A percentile compares a stretch with the other conserved stretches of the same genome.
Conservation (phyloP, 2,113 vertebrate species). For the Muscicapa adusta region DNA sequence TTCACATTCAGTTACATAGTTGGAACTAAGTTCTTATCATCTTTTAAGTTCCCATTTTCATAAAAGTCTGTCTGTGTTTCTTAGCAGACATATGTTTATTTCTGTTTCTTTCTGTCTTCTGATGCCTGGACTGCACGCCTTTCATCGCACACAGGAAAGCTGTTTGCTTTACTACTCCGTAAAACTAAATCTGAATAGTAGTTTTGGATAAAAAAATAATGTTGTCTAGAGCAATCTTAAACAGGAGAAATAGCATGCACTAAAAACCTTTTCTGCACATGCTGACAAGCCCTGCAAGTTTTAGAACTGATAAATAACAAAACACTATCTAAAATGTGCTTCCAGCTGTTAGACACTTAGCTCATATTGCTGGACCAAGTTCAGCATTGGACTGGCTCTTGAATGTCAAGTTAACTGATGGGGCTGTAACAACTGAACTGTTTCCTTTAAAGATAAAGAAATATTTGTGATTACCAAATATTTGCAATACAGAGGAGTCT, state of each 20-base stretch:
- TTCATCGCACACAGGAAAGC: neutral
- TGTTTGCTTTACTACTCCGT: neutral
- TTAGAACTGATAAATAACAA: neutral
- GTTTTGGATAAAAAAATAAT: neutral
- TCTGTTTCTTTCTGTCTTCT: neutral
- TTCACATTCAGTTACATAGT: neutral
- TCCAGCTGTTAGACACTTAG: neutral
- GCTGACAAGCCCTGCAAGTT: neutral
- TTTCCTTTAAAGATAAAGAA: neutral
- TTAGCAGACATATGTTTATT: neutral
- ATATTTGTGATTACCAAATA: neutral
- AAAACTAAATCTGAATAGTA: neutral
- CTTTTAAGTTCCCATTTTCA: constrained; percentile 23
- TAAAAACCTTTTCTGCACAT: neutral
- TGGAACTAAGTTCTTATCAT: neutral
- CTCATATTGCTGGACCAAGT: neutral
- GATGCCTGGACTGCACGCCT: neutral
- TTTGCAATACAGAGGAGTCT: neutral
- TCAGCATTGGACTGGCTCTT: neutral
- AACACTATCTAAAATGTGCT: neutral
- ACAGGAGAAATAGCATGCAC: neutral
- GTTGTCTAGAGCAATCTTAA: constrained; percentile 16
- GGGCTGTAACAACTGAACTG: neutral
- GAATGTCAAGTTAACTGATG: neutral
- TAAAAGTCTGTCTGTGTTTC: neutral